These are phyloP conservation scores for Condylura cristata DNA, from an alignment of 2,113 vertebrate species.

Conservation along the genomic window DNA sequence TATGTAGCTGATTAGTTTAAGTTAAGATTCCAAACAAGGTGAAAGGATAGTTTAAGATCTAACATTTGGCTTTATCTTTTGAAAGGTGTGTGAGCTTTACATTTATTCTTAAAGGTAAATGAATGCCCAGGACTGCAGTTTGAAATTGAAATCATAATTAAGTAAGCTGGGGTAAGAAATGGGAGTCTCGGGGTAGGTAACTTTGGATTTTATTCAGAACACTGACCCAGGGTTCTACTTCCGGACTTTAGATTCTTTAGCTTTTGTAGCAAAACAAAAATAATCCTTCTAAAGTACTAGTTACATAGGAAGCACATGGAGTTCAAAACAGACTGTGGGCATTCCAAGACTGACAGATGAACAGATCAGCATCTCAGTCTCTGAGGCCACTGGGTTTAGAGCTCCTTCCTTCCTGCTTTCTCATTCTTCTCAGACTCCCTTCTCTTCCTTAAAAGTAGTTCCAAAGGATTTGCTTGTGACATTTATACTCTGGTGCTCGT, in stretches of 20 bases:
- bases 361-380: conserved; percentile 45
- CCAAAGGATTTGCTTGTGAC: neutral
- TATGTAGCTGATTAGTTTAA: conserved; percentile 6
- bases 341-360: neutral
- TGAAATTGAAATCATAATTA: conserved; percentile 33
- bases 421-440: neutral
- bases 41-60: neutral
- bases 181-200: neutral
- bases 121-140: neutral
- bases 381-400: neutral
- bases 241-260: conserved; percentile 12
- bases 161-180: neutral
- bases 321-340: neutral
- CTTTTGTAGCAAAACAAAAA: conserved; percentile 54
- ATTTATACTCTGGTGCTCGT: conserved; percentile 32
- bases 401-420: neutral
- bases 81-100: neutral
- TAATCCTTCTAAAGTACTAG: conserved; percentile 45
- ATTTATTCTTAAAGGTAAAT: neutral
- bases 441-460: conserved; percentile 44
- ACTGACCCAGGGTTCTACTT: neutral
- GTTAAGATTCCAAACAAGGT: neutral
- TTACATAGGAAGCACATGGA: conserved; percentile 31
- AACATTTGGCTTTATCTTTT: conserved; percentile 1
- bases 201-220: conserved; percentile 65